These are phyloP conservation scores for Epinephelus awoara DNA, from an alignment of 2,797 vertebrate genomes.

Conservation along the genomic window DNA sequence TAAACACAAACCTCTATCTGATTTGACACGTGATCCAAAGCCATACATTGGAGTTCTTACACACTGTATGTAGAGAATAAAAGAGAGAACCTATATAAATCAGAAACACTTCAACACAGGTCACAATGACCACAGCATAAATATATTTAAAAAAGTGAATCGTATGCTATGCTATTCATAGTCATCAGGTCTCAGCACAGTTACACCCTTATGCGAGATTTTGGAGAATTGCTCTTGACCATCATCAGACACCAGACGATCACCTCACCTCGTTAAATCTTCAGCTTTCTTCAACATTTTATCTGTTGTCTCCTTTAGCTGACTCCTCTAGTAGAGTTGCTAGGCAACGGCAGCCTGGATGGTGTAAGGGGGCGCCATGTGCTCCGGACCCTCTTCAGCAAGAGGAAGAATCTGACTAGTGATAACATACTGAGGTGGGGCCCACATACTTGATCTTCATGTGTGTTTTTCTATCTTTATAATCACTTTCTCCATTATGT, in stretches of 20 bases:
- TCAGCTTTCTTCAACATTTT: conserved; percentile 4
- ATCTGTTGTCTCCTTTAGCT: conserved; percentile 80
- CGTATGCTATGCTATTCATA: not conserved
- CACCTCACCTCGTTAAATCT: not conserved
- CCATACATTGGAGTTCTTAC: not conserved
- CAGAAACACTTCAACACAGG: not conserved
- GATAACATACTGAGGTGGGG: conserved; percentile 86
- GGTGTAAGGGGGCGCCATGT: conserved; percentile 89
- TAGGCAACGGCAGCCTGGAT: conserved; percentile 90
- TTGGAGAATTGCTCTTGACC: not conserved
- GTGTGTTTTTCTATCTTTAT: not conserved
- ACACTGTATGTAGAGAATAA: too few species aligned
- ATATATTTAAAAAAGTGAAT: too few species aligned
- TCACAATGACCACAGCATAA: not conserved
- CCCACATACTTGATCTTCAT: conserved; percentile 1
- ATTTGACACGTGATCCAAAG: too few species aligned
- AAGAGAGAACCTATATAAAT: not conserved
- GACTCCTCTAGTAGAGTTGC: conserved; percentile 87
- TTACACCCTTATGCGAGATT: not conserved
- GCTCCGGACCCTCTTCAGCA: conserved; percentile 87
- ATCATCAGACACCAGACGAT: not conserved
- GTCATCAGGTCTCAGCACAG: not conserved
- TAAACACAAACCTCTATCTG: too few species aligned
- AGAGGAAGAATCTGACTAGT: conserved; percentile 83
- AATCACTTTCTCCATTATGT: not conserved